A percentile compares a stretch with the other conserved stretches of the same genome.
Conservation (phyloP, 2,797 vertebrate genomes). For the Halcyon leucocephala region DNA sequence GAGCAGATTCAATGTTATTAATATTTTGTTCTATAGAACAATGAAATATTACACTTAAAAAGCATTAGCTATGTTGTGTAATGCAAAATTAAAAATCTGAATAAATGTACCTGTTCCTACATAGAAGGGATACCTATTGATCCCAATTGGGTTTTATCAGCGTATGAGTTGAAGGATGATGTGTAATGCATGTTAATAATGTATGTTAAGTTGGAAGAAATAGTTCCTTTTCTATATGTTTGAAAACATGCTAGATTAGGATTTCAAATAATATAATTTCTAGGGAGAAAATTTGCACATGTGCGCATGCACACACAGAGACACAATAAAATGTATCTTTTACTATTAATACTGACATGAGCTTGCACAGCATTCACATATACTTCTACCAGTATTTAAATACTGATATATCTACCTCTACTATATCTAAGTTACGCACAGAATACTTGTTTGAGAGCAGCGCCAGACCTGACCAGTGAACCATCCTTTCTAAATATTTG, state of each 20-base stretch:
- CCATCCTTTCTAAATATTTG: not conserved
- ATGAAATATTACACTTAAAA: not conserved
- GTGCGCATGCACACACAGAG: no score
- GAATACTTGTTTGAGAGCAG: not conserved
- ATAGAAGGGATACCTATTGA: not conserved
- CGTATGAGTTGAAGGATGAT: not conserved
- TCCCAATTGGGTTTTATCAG: not conserved
- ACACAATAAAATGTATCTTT: not conserved
- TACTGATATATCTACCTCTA: not conserved
- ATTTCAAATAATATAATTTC: not conserved
- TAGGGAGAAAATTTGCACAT: not conserved
- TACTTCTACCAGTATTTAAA: not conserved
- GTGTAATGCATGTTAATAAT: not conserved
- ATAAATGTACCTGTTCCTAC: not conserved
- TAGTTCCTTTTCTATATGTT: not conserved
- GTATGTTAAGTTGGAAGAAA: not conserved
- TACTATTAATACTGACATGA: not conserved
- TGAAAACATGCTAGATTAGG: not conserved
- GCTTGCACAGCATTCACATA: not conserved
- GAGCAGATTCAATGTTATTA: not conserved
- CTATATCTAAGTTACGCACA: not conserved
- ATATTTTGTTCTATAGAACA: not conserved
- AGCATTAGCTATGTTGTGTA: not conserved
- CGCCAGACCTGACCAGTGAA: not conserved
- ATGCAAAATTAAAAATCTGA: not conserved